These are phyloP conservation scores for Plebejus anna DNA, from an alignment of 2,888 invertebrate genomes.

Conservation along the genomic window DNA sequence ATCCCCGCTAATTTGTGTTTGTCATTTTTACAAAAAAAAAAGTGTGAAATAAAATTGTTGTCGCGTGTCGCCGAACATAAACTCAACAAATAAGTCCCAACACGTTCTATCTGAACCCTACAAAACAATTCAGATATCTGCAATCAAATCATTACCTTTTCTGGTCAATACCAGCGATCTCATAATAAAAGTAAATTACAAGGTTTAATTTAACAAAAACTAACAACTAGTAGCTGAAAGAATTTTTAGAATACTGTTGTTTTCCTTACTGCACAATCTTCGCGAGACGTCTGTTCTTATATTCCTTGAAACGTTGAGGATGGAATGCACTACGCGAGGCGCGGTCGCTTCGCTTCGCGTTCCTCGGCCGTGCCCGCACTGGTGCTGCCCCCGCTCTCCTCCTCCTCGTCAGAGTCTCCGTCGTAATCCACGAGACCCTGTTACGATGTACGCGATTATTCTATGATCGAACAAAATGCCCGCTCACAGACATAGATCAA, in stretches of 20 bases:
- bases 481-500: no score
- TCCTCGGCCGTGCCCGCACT: slow-evolving; percentile 43
- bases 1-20: neutral
- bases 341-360: slow-evolving; percentile 85
- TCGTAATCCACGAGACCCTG: slow-evolving; percentile 98
- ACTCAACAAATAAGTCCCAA: neutral
- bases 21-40: neutral
- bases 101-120: neutral
- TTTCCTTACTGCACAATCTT: slow-evolving; percentile 23
- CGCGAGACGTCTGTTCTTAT: slow-evolving; percentile 53
- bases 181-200: neutral
- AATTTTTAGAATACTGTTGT: slow-evolving; percentile 20
- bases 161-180: slow-evolving; percentile 8
- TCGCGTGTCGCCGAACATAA: neutral
- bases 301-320: slow-evolving; percentile 59
- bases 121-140: neutral
- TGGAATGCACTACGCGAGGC: slow-evolving; percentile 83
- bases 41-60: neutral
- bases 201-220: slow-evolving; percentile 13
- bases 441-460: neutral
- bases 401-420: slow-evolving; percentile 97
- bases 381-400: slow-evolving; percentile 74
- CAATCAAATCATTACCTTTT: neutral
- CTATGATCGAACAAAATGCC: neutral
- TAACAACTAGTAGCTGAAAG: slow-evolving; percentile 11